Base-by-base conservation (phyloP, 2,797 vertebrate species). In the Etheostoma perlongum region DNA sequence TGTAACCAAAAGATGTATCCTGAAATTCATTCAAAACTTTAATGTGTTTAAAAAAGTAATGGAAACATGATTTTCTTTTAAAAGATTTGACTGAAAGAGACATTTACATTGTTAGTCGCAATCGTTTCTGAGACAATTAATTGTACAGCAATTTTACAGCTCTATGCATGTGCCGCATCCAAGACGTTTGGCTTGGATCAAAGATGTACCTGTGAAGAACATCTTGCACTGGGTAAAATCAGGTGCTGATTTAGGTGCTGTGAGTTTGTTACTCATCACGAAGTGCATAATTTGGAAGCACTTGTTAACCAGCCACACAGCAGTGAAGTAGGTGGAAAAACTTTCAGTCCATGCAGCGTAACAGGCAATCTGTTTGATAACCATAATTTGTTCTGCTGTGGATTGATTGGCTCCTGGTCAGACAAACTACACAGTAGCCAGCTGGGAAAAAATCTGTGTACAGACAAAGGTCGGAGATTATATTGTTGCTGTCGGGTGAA, bases 241-340 rank as follows among this genome's bases (percentile, higher is more conserved):
- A 55, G 63, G 18, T 21, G 19, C 21, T 2, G 9, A 33, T 40
- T 53, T 67, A 62, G 57, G 51, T 67, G 53, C 42, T 21, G 42
- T 18, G 52, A 57, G 36, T 44, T 44, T 49, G 55, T 54, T 67
- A 16, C 44, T 66, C 58, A 49, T 25, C 51, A 0, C 44, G n/a
- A 74, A 69, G 75, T 46, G 36, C 47, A 63, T 51, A 64, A 33
- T 44, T 66, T 1, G 36, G 53, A 57, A 44, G 14, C n/a, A 14
- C 49, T 74, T 23, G 11, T 10, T 40, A 64, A 55, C 46, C 36
- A 36, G 14, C 13, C 55, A 59, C 68, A 74, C 55, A 67, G 78
- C 72, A 72, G 42, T 49, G 74, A 77, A 58, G 81, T 79, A 57
- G 86, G 81, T 79, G 77, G 75, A 44, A 49, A 54, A 53, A 75